Evolutionary conservation across 2,113 vertebrate genomes (phyloP).

Genomic region (Megaceryle maxima): DNA sequence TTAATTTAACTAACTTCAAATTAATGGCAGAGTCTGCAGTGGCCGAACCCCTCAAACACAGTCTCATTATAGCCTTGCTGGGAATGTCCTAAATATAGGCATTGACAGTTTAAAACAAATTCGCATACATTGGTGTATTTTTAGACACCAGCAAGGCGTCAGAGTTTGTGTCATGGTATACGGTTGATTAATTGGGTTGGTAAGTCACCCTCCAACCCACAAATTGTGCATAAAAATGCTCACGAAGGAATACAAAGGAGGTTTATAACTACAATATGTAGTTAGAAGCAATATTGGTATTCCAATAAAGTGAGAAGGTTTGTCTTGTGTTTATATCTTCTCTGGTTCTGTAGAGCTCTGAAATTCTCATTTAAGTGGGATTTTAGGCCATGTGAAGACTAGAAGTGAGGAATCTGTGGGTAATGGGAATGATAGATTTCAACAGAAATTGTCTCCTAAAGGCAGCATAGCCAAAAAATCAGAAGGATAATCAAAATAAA

Average conservation of each 20-base stretch:
- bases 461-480: background rate
- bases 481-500: background rate
- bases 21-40: constrained; percentile 82
- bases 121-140: constrained; percentile 81
- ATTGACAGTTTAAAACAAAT: constrained; percentile 80
- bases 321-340: background rate
- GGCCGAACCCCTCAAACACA: constrained; percentile 82
- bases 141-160: constrained; percentile 80
- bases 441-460: background rate
- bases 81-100: constrained; percentile 86
- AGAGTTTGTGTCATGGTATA: constrained; percentile 82
- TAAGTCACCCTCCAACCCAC: constrained; percentile 61
- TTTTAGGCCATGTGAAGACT: background rate
- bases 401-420: background rate
- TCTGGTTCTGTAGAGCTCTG: background rate
- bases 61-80: constrained; percentile 86
- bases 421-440: background rate
- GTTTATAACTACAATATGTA: constrained; percentile 53
- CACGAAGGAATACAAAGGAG: constrained; percentile 60
- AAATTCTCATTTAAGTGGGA: background rate
- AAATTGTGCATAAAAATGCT: constrained; percentile 71
- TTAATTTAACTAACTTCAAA: constrained; percentile 92
- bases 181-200: constrained; percentile 86
- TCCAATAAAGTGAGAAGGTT: background rate
- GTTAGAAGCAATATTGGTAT: constrained; percentile 32